Percentiles rank a stretch among this genome's conserved stretches.
phyloP scores from a whole-genome alignment of 2,797 vertebrate species.

The Schizopygopsis pylzovi region DNA sequence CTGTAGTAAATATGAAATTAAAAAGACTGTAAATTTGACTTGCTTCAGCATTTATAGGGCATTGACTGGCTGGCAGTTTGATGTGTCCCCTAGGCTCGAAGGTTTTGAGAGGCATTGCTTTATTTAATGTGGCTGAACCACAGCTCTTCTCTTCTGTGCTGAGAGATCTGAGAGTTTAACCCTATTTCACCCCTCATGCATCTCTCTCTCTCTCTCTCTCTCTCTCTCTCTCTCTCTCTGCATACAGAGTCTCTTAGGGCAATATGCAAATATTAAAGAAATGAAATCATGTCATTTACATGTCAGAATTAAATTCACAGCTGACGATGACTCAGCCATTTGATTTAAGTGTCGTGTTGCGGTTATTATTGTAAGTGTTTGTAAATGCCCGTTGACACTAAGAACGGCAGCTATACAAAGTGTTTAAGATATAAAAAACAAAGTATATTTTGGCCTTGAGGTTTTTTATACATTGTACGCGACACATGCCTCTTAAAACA shows the following conservation, averaged over 20 bases:
- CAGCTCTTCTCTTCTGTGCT: background rate
- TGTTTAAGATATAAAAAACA: background rate
- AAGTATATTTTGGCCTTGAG: background rate
- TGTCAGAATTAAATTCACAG: background rate
- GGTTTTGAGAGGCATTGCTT: conserved; percentile 27
- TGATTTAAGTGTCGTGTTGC: background rate
- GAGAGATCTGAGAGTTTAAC: conserved; percentile 18
- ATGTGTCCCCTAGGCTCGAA: background rate
- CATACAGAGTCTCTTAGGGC: background rate
- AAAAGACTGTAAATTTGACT: conserved; percentile 25
- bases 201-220: background rate
- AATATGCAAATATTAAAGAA: background rate
- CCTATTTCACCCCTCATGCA: background rate
- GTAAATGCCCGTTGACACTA: background rate
- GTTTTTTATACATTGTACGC: background rate
- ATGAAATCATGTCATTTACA: background rate
- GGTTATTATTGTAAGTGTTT: background rate
- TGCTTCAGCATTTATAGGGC: conserved; percentile 20
- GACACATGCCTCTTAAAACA: background rate
- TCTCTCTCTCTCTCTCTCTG: background rate
- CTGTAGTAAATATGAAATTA: conserved; percentile 33
- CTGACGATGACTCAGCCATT: background rate
- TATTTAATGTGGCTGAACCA: conserved; percentile 13
- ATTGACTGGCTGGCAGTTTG: conserved; percentile 26
- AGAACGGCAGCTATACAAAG: background rate